Evolutionary conservation across 2,888 invertebrate genomes (phyloP).

Genomic region (Catocala fraxini): DNA sequence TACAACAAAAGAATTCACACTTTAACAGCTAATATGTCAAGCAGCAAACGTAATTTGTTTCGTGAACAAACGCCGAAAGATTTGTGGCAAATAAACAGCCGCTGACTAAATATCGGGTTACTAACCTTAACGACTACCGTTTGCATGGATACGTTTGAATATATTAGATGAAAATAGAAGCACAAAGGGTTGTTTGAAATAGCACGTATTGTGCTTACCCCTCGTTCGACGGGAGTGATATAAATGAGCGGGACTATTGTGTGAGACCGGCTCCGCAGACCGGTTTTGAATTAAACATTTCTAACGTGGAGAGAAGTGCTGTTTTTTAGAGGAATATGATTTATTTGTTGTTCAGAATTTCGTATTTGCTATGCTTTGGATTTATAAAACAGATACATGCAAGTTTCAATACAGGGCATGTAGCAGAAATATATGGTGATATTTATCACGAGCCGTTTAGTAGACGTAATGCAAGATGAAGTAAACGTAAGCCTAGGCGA

Average conservation of each 20-base stretch:
- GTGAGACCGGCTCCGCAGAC: conserved; percentile 35
- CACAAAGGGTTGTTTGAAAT: conserved; percentile 52
- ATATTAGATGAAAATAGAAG: conserved; percentile 43
- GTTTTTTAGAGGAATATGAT: conserved; percentile 34
- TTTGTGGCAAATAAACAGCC: conserved; percentile 74
- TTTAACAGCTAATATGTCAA: conserved; percentile 16
- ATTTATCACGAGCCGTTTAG: too few species aligned
- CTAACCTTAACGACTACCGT: conserved; percentile 46
- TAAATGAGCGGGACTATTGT: conserved; percentile 32
- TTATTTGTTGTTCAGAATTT: conserved; percentile 25
- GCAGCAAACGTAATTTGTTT: conserved; percentile 28
- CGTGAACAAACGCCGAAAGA: conserved; percentile 41
- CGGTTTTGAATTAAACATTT: conserved; percentile 47
- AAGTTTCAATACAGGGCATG: too few species aligned
- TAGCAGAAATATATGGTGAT: too few species aligned
- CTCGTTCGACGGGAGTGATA: conserved; percentile 37
- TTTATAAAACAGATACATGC: background rate
- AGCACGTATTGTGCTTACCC: conserved; percentile 39
- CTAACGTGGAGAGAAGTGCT: conserved; percentile 32
- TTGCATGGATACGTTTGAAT: conserved; percentile 42
- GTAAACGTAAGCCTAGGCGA: too few species aligned
- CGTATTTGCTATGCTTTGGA: background rate
- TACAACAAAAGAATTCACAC: conserved; percentile 19
- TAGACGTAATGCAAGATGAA: too few species aligned
- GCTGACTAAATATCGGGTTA: conserved; percentile 63